Evolutionary conservation across 1,140 invertebrate species (phyloP), one percentile per base, ranked within the genome.

Genomic region (Calephelis nemesis): DNA sequence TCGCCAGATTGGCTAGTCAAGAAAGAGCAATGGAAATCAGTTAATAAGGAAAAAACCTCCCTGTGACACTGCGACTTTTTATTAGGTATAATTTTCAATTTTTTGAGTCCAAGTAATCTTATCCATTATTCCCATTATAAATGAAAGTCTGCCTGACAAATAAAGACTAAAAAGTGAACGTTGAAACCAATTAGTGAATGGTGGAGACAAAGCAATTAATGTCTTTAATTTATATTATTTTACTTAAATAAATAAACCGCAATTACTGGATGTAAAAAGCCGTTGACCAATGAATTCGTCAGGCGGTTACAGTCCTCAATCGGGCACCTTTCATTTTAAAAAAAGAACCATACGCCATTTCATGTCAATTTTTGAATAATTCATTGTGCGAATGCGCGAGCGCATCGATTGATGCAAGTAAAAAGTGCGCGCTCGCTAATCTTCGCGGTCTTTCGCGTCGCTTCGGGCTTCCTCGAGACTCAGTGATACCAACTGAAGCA

Each of bases 341-440:
- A 91, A 91, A 88, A 88, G 84, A 88, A 87, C 87, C 87, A 91
- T 91, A 91, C 88, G 88, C 88, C 88, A 91, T 91, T 91, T 91
- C 88, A 91, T 91, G 88, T 90, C 88, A 91, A 91, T 91, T 91
- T 89, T 88, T 91, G 88, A 91, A 91, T 91, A 88, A 91, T 91
- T 91, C 88, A 91, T 91, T 74, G 86, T 85, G 84, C 86, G 85
- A 91, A 88, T 89, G 87, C 87, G 84, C 84, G 86, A 84, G 86
- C 88, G 88, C 87, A 91, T 90, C 88, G 87, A 91, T 91, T 91
- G 88, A 91, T 88, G 87, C 88, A 88, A 85, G 84, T 82, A 91
- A 91, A 91, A 91, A 91, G 83, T 79, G 79, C 87, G 77, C 84
- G 82, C 81, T 87, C 82, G 86, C 88, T 91, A 91, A 91, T 91